phyloP scores from a whole-genome alignment of 2,797 vertebrate species.

The Semotilus atromaculatus region DNA sequence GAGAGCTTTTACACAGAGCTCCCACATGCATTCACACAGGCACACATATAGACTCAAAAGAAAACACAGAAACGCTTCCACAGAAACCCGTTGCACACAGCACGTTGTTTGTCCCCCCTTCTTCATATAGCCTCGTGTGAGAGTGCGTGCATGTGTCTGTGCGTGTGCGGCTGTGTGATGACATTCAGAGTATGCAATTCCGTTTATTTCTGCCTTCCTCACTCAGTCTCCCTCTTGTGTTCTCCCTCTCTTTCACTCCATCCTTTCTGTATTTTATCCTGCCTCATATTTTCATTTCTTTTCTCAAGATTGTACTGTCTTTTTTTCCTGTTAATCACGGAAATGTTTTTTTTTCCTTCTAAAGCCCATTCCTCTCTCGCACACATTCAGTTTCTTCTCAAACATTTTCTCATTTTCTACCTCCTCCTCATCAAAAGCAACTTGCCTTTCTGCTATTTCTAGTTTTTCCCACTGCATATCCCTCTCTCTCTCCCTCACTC shows the following conservation, averaged over 20 bases:
- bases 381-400: background rate
- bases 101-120: slow-evolving; percentile 2
- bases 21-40: slow-evolving; percentile 8
- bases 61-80: background rate
- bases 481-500: slow-evolving; percentile 21
- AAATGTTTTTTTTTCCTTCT: background rate
- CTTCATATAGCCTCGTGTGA: slow-evolving; percentile 8
- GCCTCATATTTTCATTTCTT: background rate
- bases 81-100: slow-evolving; percentile 16
- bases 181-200: slow-evolving; percentile 32
- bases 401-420: background rate
- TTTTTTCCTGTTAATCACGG: background rate
- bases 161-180: slow-evolving; percentile 13
- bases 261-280: slow-evolving; percentile 4
- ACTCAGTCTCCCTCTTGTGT: background rate
- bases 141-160: background rate
- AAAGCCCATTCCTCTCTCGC: background rate
- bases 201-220: slow-evolving; percentile 2
- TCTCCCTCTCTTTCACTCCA: background rate
- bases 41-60: slow-evolving; percentile 1
- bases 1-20: slow-evolving; percentile 37
- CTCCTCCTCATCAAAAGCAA: slow-evolving; percentile 26
- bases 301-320: background rate
- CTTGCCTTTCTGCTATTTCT: slow-evolving; percentile 32
- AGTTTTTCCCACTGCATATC: slow-evolving; percentile 14